A percentile compares a stretch with the other conserved stretches of the same genome.
Evolutionary conservation across 2,113 vertebrate species (phyloP).

Genomic region (Onychorhynchus coronatus): DNA sequence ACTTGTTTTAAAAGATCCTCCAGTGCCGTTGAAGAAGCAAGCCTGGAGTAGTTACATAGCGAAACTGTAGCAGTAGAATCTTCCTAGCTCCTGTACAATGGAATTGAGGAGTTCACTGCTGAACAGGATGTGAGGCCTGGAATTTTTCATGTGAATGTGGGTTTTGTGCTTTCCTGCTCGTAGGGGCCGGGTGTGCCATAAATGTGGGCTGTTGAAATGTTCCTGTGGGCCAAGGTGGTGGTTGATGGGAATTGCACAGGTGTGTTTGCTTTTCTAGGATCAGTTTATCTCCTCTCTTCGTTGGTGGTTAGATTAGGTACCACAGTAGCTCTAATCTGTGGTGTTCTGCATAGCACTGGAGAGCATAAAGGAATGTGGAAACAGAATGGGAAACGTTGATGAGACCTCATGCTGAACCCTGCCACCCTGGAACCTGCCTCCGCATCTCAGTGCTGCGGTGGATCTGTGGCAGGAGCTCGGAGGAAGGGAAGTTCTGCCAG

Average conservation of each 20-base stretch:
- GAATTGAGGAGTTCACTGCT: neutral
- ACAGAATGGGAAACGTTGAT: neutral
- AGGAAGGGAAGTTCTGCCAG: slow-evolving; percentile 31
- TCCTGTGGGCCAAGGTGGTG: neutral
- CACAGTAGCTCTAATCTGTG: neutral
- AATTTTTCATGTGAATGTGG: neutral
- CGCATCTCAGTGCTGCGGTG: neutral
- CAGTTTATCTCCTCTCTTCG: neutral
- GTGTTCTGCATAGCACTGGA: neutral
- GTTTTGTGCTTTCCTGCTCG: neutral
- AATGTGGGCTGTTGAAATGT: neutral
- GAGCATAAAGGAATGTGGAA: neutral
- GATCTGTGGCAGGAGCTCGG: neutral
- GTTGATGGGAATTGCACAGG: neutral
- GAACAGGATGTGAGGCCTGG: neutral
- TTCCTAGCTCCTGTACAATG: neutral
- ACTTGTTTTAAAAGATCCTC: neutral
- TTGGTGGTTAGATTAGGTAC: neutral
- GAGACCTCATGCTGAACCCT: slow-evolving; percentile 30
- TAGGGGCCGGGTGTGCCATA: neutral
- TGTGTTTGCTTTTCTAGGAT: neutral
- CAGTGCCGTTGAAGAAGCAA: neutral
- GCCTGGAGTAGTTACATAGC: neutral
- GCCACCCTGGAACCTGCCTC: slow-evolving; percentile 3
- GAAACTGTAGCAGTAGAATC: neutral